Evolutionary conservation across 2,797 vertebrate species (phyloP).

Genomic region (Zonotrichia albicollis): DNA sequence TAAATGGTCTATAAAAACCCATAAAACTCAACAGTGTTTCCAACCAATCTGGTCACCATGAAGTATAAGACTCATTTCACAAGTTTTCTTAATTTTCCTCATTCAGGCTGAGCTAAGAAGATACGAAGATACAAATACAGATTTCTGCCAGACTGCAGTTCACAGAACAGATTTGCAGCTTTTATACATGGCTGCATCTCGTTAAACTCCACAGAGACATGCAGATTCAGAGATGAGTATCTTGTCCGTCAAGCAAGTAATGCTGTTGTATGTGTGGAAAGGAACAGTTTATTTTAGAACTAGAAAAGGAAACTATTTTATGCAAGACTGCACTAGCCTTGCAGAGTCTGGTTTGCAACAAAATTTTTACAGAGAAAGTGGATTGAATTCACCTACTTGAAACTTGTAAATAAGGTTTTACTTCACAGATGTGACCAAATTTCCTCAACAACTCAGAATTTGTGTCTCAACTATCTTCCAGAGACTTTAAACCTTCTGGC

Average conservation of each 20-base stretch:
- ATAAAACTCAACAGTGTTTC: neutral
- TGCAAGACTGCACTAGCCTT: neutral
- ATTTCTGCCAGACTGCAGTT: slow-evolving; percentile 31
- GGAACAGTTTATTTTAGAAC: slow-evolving; percentile 7
- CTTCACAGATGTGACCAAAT: neutral
- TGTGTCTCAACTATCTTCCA: neutral
- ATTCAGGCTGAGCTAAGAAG: slow-evolving; percentile 18
- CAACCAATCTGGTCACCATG: neutral
- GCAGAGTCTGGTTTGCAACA: neutral
- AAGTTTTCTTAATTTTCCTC: slow-evolving; percentile 19
- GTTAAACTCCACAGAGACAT: neutral
- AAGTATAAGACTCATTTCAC: neutral
- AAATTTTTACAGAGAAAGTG: neutral
- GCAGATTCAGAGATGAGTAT: neutral
- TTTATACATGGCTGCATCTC: neutral
- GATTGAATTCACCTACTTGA: neutral
- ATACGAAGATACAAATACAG: slow-evolving; percentile 27
- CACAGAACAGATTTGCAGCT: slow-evolving; percentile 10
- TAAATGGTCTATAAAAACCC: neutral
- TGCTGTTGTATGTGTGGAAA: neutral
- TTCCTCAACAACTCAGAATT: neutral
- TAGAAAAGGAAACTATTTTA: neutral
- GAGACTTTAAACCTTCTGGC: neutral
- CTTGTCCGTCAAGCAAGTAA: neutral
- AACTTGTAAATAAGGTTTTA: neutral